These are phyloP conservation scores for Hemaris fuciformis DNA, from an alignment of 2,888 invertebrate species.

Conservation along the genomic window DNA sequence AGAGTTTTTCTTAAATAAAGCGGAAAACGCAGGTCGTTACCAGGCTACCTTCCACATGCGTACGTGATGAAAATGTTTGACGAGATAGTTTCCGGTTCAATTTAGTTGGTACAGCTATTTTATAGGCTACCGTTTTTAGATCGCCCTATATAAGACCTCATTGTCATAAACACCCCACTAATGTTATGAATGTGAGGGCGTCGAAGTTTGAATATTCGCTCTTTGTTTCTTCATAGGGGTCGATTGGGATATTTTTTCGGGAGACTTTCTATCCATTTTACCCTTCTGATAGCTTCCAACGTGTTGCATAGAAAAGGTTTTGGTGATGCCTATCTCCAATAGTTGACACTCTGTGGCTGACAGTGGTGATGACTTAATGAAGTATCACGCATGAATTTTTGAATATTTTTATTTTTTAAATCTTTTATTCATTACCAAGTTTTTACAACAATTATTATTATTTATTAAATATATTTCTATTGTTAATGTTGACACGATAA, in stretches of 20 bases:
- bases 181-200: constrained; percentile 10
- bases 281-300: too few relatives aligned
- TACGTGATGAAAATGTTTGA: constrained; percentile 54
- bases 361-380: too few relatives aligned
- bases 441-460: too few relatives aligned
- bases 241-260: background rate
- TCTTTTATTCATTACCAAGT: too few relatives aligned
- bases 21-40: constrained; percentile 42
- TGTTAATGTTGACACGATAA: too few relatives aligned
- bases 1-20: constrained; percentile 37
- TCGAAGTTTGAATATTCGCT: background rate
- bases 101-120: constrained; percentile 47
- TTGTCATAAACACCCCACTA: constrained; percentile 24
- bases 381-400: too few relatives aligned
- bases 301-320: too few relatives aligned
- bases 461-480: too few relatives aligned
- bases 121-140: constrained; percentile 34
- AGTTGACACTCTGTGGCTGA: too few relatives aligned
- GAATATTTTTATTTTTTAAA: too few relatives aligned
- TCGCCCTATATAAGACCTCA: constrained; percentile 26
- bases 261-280: background rate
- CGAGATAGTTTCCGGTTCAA: constrained; percentile 45
- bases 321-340: too few relatives aligned
- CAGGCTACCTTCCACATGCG: constrained; percentile 35
- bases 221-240: background rate